Conservation (phyloP, 2,797 vertebrate species). For the Sarcoramphus papa region DNA sequence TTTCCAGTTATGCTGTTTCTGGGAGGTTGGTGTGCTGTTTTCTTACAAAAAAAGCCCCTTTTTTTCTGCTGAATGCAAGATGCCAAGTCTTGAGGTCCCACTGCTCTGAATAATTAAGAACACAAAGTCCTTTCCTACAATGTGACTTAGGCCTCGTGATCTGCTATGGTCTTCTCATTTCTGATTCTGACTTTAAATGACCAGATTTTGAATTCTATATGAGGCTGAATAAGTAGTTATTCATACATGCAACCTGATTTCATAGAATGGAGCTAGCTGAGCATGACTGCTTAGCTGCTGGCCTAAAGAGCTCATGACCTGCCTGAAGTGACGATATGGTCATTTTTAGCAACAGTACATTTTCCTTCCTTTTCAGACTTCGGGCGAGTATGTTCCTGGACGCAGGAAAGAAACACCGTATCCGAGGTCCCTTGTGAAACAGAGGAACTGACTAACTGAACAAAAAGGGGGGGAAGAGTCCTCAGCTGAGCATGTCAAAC, state of each 20-base stretch:
- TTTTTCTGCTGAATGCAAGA: not conserved
- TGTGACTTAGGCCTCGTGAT: conserved; percentile 28
- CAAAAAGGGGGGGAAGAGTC: not conserved
- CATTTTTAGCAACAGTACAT: conserved; percentile 40
- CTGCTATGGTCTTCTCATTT: not conserved
- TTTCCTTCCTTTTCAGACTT: conserved; percentile 34
- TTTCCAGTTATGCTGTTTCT: conserved; percentile 19
- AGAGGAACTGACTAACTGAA: conserved; percentile 16
- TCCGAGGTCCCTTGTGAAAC: not conserved
- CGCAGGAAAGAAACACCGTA: not conserved
- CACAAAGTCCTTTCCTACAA: conserved; percentile 29
- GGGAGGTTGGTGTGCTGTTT: conserved; percentile 33
- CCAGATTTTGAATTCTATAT: not conserved
- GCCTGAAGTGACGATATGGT: not conserved
- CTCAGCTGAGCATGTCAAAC: not conserved
- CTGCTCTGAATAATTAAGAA: conserved; percentile 38
- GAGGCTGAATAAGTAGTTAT: conserved; percentile 31
- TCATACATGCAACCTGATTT: conserved; percentile 40
- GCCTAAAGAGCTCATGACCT: conserved; percentile 9
- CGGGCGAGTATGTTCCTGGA: not conserved
- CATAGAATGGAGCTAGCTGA: conserved; percentile 10
- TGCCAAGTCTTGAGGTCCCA: conserved; percentile 16
- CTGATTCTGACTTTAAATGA: conserved; percentile 20
- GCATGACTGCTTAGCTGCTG: conserved; percentile 14
- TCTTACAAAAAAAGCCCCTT: not conserved